Base-by-base conservation (phyloP, 2,113 vertebrate species). In the Aspiorhynchus laticeps region DNA sequence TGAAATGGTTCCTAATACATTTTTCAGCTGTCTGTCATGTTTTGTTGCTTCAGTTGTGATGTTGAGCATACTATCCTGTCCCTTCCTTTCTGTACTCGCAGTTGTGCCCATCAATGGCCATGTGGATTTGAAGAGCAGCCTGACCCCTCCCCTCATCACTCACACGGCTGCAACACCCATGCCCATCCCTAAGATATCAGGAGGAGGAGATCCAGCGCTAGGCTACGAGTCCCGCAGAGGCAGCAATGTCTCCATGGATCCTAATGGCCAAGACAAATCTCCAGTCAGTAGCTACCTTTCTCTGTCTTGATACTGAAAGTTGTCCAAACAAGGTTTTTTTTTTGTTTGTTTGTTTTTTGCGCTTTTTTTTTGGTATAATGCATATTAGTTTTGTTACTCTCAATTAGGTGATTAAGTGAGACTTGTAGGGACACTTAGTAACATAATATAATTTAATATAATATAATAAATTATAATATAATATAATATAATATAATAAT, bases 131-230 rank as follows among this genome's bases (percentile, higher is more conserved):
- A 98, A 94, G 92, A 96, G 94, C 92, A 97, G 95, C 91, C 93
- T 98, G 92, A 94, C 97, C n/a, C 98, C 98, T 0, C 98, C 98
- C 0, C 95, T 99, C 7, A 99, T 99, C 89, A 99, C 98, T 80
- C 98, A 99, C 90, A 99, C 98, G 0, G 98, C 97, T 0, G 97
- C 98, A 88, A 99, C 98, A 0, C 98, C 98, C 0, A 99, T 98
- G 97, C 97, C 98, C 0, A 91, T 99, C 65, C 98, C 98, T 89
- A 99, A 98, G 91, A 95, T 97, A 1, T 95, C 97, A 6, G 90
- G 92, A 51, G 96, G 93, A 38, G 94, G 93, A 17, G 97, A 97
- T 0, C 91, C 92, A 2, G 87, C 92, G 0, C 90, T 94, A 88
- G 94, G 95, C 65, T 92, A 91, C 0, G 94, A 96, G 85, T 95